Evolutionary conservation across 2,797 vertebrate genomes (phyloP), one percentile per base, ranked within the genome.

Genomic region (Melanotaenia maccullochi): DNA sequence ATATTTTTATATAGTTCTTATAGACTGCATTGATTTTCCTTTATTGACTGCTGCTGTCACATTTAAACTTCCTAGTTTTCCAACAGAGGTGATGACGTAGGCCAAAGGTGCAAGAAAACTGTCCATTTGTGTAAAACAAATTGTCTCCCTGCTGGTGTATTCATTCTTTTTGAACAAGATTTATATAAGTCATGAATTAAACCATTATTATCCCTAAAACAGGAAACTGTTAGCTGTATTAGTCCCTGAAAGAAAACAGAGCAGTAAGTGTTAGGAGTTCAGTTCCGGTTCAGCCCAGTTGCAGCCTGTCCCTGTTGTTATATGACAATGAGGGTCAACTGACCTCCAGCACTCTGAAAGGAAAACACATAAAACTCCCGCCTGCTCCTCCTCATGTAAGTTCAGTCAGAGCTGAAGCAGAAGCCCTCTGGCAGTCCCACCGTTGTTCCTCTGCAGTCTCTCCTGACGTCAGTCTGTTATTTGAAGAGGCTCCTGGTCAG

Each of bases 401-500:
- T 89, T 89, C 79, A 71, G 49, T 22, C 18, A 30, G 60, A 57
- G 55, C n/a, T 57, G 57, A 82, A 78, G 40, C 69, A n/a, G 35
- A 75, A 49, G 64, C 68, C 82, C 68, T 65, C 67, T 58, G 70
- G 75, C 79, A 57, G 51, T 25, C 52, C 75, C 54, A 54, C 74
- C 60, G 74, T 82, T 84, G 85, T 84, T 76, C 78, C 70, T 44
- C 69, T 47, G 65, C 60, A 71, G 70, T 77, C 73, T 74, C 24
- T 83, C 75, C 73, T 84, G 89, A 86, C 65, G 80, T 91, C 68
- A 90, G 72, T 51, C 11, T 44, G 81, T 85, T 82, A 87, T 91
- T 89, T 88, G 87, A 87, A 86, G 85, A 84, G 79, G 75, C 73
- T 90, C 81, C 86, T 76, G 86, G 81, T 90, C 85, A 77, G 81